Conservation (phyloP, 2,113 vertebrate species). For the Helogale parvula region DNA sequence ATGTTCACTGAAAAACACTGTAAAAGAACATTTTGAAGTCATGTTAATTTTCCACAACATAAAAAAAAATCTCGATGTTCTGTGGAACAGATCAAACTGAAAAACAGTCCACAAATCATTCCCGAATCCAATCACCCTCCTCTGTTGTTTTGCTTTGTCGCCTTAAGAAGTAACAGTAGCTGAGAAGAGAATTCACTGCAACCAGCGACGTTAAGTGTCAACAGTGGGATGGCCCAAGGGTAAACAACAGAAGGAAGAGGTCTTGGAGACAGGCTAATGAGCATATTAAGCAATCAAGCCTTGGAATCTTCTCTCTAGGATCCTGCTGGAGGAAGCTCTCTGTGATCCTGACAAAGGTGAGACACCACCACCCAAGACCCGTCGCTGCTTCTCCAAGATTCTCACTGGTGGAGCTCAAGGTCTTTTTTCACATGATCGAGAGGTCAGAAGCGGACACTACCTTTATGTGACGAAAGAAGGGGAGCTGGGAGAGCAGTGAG, state of each 20-base stretch:
- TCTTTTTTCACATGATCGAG: background rate
- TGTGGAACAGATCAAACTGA: background rate
- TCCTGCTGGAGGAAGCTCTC: background rate
- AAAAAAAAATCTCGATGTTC: constrained; percentile 1
- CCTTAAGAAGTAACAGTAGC: background rate
- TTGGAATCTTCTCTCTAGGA: background rate
- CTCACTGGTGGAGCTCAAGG: background rate
- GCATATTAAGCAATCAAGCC: background rate
- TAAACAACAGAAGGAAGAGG: background rate
- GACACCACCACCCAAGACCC: accelerated
- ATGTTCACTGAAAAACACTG: background rate
- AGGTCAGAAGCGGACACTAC: background rate
- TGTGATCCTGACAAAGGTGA: background rate
- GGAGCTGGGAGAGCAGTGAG: background rate
- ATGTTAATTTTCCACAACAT: background rate
- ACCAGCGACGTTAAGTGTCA: background rate
- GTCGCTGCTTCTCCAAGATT: background rate
- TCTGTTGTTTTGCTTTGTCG: background rate
- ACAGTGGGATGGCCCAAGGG: background rate
- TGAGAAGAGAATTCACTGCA: background rate
- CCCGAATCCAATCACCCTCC: background rate
- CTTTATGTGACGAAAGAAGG: background rate
- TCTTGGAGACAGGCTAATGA: background rate
- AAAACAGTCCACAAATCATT: background rate
- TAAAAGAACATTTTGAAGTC: constrained; percentile 27